These are phyloP conservation scores for Alaudala cheleensis DNA, from an alignment of 2,113 vertebrate genomes.

Conservation along the genomic window DNA sequence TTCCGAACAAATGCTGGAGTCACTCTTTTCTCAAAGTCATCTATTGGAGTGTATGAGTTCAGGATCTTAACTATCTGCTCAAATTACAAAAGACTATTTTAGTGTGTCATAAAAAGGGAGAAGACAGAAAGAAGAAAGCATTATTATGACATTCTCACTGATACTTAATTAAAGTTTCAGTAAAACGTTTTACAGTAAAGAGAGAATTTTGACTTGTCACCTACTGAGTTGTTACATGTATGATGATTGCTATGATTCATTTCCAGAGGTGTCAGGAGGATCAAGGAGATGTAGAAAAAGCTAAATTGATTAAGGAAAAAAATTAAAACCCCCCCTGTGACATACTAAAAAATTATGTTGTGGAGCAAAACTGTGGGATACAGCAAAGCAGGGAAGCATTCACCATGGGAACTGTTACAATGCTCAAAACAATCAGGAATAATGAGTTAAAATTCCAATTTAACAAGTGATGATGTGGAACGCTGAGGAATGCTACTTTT, in stretches of 20 bases:
- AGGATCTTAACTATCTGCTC: constrained; percentile 94
- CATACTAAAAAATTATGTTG: not conserved
- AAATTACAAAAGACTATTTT: constrained; percentile 12
- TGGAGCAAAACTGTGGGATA: not conserved
- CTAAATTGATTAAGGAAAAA: not conserved
- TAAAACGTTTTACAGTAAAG: not conserved
- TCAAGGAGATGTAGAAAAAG: not conserved
- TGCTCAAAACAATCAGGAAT: not conserved
- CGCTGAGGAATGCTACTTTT: not conserved
- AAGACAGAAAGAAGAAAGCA: not conserved
- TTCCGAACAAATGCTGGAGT: constrained; percentile 91
- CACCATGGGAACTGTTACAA: not conserved
- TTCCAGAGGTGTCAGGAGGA: not conserved
- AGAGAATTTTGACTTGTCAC: not conserved
- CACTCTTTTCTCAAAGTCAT: constrained; percentile 97
- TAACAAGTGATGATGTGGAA: not conserved
- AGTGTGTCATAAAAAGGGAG: not conserved
- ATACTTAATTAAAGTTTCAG: not conserved
- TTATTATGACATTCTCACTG: not conserved
- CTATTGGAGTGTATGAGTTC: constrained; percentile 96
- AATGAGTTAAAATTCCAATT: not conserved
- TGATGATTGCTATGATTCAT: not conserved
- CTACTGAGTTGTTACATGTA: not conserved
- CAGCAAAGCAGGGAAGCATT: not conserved
- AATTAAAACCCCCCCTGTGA: not conserved